Base-by-base conservation (phyloP, 2,888 invertebrate species). In the Leucophora obtusa region DNA sequence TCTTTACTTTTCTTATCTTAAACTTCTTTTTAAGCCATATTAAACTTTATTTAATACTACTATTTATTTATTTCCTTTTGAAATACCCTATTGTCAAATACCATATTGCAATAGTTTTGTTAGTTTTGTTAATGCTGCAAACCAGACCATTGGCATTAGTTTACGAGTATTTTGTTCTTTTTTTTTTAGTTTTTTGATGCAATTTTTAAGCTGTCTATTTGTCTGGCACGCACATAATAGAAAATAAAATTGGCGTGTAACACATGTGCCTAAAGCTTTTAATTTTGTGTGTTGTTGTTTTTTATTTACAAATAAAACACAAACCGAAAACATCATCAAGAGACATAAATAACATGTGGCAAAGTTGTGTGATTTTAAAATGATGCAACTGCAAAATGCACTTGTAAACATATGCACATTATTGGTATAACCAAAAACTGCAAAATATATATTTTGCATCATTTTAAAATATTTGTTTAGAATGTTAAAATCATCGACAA, bases 191-290 rank as follows among this genome's bases (percentile, higher is more conserved):
- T 63, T 68, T 24, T 68, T 63, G 51, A 65, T 79, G 73, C 73
- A 72, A 68, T 68, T 72, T 28, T 76, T 53, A 77, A 70, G 77
- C 47, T 81, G 81, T 81, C 81, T 81, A 60, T 81, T 73, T 77
- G 77, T 77, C 81, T 77, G 73, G 81, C 81, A 77, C 76, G 69
- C 72, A 81, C 59, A 47, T 69, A 65, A 63, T 58, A 76, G 35
- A 58, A 76, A 63, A 65, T 65, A 62, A 73, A 81, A 63, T 77
- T 77, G 73, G 65, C 70, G 69, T 60, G 73, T 28, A 70, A 73
- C 73, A 81, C 66, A 81, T 81, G 76, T 70, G 77, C 54, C 69
- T 59, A 72, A 80, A 53, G 53, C 58, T 72, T 72, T 63, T 79
- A 35, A 50, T 24, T 54, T 69, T 17, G 24, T 51, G n/a, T n/a